A percentile compares a stretch with the other conserved stretches of the same genome.
Conservation (phyloP, 2,113 vertebrate species). For the Lanius collurio region DNA sequence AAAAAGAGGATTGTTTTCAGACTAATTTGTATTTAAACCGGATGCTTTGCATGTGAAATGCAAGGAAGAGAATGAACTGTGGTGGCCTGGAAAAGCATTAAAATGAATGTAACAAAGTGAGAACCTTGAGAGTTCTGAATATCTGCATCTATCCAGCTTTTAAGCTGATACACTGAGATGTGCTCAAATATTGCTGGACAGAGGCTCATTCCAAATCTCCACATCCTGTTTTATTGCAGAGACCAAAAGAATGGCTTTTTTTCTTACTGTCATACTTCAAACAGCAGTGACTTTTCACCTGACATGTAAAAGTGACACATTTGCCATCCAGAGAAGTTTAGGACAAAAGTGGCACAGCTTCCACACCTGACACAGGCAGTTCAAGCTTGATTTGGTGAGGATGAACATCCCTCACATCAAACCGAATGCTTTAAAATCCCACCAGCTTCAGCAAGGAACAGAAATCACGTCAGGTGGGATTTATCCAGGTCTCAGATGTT, state of each 20-base stretch:
- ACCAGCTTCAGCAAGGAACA: background rate
- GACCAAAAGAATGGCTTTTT: background rate
- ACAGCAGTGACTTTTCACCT: background rate
- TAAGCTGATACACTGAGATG: background rate
- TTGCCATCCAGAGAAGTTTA: background rate
- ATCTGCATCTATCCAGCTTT: background rate
- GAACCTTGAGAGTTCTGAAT: background rate
- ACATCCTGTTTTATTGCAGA: background rate
- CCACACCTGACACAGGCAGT: background rate
- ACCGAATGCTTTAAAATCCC: background rate
- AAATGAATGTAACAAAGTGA: background rate
- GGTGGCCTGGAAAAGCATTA: conserved; percentile 24
- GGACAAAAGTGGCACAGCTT: background rate
- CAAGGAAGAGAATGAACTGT: background rate
- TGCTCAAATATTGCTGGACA: background rate
- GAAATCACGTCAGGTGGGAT: background rate
- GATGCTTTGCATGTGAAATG: conserved; percentile 66
- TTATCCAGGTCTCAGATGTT: background rate
- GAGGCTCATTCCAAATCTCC: background rate
- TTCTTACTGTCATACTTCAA: background rate
- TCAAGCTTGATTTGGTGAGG: background rate
- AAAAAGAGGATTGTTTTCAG: conserved; percentile 75
- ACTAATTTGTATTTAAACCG: conserved; percentile 74
- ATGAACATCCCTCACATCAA: background rate
- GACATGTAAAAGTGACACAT: accelerated